Evolutionary conservation across 53 echinoderm and acorn worm species (phyloP).

Genomic region (Mesocentrotus franciscanus): DNA sequence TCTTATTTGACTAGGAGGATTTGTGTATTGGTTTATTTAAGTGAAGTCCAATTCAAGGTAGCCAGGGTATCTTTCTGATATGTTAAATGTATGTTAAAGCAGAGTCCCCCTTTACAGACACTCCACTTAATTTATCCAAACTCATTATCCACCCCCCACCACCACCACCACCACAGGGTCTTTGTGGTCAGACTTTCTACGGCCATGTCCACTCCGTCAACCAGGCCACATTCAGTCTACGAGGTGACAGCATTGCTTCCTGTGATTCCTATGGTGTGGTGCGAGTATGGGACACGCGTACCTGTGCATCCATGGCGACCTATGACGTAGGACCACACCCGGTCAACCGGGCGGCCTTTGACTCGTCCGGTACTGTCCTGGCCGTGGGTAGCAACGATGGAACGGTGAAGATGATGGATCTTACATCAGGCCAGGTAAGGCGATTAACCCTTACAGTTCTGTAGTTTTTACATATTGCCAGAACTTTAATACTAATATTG

Average conservation of each 20-base stretch:
- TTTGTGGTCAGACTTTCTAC: conserved; percentile 99
- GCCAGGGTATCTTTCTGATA: too few species aligned
- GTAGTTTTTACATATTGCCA: not conserved
- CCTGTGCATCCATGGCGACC: conserved; percentile 86
- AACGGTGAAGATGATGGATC: conserved; percentile 90
- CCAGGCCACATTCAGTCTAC: conserved; percentile 89
- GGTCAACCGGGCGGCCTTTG: conserved; percentile 89
- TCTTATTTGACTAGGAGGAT: not conserved
- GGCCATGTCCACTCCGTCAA: conserved; percentile 96
- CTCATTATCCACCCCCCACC: not conserved
- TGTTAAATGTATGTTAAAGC: too few species aligned
- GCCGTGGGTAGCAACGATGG: conserved; percentile 97
- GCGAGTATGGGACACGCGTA: conserved; percentile 92
- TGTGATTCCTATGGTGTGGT: conserved; percentile 97
- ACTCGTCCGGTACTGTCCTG: conserved; percentile 88
- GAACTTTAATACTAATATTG: not conserved
- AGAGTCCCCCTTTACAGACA: too few species aligned
- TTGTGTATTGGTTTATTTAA: not conserved
- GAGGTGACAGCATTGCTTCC: conserved; percentile 96
- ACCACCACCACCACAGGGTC: conserved; percentile 70
- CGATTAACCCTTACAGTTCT: conserved; percentile 30
- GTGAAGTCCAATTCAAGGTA: not conserved
- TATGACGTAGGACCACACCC: conserved; percentile 94
- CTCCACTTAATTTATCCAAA: not conserved
- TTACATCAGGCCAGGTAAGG: conserved; percentile 92